phyloP scores from a whole-genome alignment of 1,140 invertebrate genomes.

The Bombus picipes region DNA sequence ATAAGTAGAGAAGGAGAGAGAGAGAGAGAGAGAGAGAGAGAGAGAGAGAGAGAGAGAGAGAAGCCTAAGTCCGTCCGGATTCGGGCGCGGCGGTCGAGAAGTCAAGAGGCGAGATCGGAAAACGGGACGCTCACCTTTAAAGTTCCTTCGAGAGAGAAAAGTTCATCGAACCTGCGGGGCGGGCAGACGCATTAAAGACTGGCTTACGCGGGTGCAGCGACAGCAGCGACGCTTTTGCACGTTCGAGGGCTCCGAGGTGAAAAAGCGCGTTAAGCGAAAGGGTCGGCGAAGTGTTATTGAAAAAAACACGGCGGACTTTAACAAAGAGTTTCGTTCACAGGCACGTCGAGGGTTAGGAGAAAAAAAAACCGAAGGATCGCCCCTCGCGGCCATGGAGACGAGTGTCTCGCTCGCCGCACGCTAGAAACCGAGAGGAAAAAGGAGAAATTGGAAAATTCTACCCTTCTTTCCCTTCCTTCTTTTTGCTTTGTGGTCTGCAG shows the following conservation, averaged over 20 bases:
- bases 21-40: background rate
- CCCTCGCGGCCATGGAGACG: constrained; percentile 6
- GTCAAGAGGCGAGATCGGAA: background rate
- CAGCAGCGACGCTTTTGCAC: constrained; percentile 45
- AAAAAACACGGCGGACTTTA: constrained; percentile 53
- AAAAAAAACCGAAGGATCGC: constrained; percentile 21
- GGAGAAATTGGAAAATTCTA: constrained; percentile 30
- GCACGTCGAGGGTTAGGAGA: background rate
- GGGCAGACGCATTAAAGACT: constrained; percentile 61
- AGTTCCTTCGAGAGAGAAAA: constrained; percentile 42
- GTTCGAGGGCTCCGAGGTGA: constrained; percentile 59
- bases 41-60: background rate
- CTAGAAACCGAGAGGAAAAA: background rate
- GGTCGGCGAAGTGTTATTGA: constrained; percentile 60
- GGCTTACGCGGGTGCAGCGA: constrained; percentile 53
- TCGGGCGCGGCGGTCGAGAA: background rate
- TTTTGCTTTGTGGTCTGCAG: background rate
- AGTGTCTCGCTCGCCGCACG: background rate
- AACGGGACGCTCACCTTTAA: constrained; percentile 56
- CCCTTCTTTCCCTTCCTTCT: background rate
- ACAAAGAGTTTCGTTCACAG: constrained; percentile 55
- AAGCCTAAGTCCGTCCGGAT: background rate
- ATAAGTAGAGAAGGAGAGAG: background rate
- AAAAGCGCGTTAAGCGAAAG: constrained; percentile 60
- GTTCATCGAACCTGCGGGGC: constrained; percentile 57